A percentile compares a stretch with the other conserved stretches of the same genome.
These are phyloP conservation scores for Halcyon leucocephala DNA, from an alignment of 2,797 vertebrate genomes.

Conservation along the genomic window DNA sequence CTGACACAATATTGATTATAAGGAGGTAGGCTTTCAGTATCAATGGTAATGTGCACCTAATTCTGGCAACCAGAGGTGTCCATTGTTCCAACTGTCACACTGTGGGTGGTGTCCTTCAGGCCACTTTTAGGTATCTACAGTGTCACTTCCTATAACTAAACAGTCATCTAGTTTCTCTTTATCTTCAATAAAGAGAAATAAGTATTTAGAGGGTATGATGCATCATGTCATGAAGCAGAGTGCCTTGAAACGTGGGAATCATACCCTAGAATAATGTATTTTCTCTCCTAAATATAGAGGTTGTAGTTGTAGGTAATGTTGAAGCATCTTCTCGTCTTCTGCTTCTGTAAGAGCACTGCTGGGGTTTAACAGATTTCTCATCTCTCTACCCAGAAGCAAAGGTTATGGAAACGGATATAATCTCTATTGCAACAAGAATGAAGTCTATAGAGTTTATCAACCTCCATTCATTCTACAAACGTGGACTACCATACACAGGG, in stretches of 20 bases:
- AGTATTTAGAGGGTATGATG: neutral
- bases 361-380: neutral
- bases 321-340: neutral
- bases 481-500: conserved; percentile 45
- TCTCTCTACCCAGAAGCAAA: neutral
- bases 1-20: neutral
- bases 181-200: neutral
- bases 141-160: neutral
- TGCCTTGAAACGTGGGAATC: neutral
- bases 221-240: neutral
- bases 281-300: neutral
- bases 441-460: conserved; percentile 18
- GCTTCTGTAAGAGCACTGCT: neutral
- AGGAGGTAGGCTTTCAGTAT: neutral
- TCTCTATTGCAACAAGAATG: neutral
- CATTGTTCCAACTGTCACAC: neutral
- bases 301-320: neutral
- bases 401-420: fast-evolving
- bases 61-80: neutral
- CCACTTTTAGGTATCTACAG: neutral
- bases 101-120: neutral
- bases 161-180: neutral
- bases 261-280: neutral
- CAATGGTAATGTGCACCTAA: neutral
- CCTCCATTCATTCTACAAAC: conserved; percentile 45